Conservation (phyloP, 2,113 vertebrate species). For the Alaudala cheleensis region DNA sequence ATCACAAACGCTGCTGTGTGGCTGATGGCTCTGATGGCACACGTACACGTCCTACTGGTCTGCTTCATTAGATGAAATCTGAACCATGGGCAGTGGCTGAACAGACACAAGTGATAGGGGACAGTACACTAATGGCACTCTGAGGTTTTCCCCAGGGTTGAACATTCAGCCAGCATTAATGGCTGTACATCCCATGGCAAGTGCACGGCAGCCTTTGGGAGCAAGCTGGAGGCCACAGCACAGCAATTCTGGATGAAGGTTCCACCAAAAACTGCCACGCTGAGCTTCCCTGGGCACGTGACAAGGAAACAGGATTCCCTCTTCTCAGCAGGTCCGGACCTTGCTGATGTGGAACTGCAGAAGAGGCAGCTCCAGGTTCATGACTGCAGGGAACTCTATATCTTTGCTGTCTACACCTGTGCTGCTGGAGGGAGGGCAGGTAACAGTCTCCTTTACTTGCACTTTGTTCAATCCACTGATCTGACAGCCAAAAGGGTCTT, state of each 20-base stretch:
- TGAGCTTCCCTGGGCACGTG: neutral
- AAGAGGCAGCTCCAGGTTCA: neutral
- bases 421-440: neutral
- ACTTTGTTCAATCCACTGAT: neutral
- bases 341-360: neutral
- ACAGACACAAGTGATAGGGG: neutral
- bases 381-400: neutral
- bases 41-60: neutral
- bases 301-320: neutral
- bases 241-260: neutral
- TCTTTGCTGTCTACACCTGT: neutral
- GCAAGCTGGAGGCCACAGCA: neutral
- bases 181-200: too few relatives aligned
- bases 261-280: neutral
- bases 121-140: neutral
- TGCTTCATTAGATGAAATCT: neutral
- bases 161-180: neutral
- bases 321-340: neutral
- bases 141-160: neutral
- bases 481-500: neutral
- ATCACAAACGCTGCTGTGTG: neutral
- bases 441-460: neutral
- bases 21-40: neutral
- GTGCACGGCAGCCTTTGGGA: neutral
- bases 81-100: neutral